Evolutionary conservation across 2,113 vertebrate species (phyloP), one percentile per base, ranked within the genome.

Genomic region (Eurystomus gularis): DNA sequence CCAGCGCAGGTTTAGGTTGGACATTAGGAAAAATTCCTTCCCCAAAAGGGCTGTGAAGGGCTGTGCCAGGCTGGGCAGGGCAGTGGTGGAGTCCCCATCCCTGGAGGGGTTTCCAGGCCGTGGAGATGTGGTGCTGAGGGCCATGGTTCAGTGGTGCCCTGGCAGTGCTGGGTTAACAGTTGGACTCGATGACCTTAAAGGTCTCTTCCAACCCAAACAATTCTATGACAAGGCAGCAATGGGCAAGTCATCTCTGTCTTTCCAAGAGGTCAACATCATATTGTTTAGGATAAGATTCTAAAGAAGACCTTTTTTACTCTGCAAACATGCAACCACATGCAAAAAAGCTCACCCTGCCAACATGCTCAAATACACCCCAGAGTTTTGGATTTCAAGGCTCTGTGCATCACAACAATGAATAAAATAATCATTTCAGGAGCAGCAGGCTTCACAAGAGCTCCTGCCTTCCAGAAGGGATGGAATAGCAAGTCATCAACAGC

Each of bases 321-420:
- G 37, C 49, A 88, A 61, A 52, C 15, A 40, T 0, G 0, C 40
- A 48, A 54, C 4, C 4, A 0, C 3, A 17, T 33, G 29, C 39
- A n/a, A 13, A 57, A 42, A 13, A 26, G 13, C 19, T 35, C 29
- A 28, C 46, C 19, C 28, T 46, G 40, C 26, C 82, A 39, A 35
- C 2, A 5, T 1, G 1, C 35, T 65, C 33, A 10, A 10, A 40
- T 2, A 4, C 6, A 16, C 13, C 29, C 44, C 57, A 31, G 44
- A 57, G 24, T 23, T 90, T 40, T 11, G 42, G 73, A 58, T 90
- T 64, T 68, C 64, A 20, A 62, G 44, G 57, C 42, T 93, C 48
- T 64, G 48, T 5, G 8, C 13, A 35, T 51, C 46, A 25, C 23
- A 48, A 18, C 1, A 0, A 28, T 2, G 15, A 40, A 25, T 42